Evolutionary conservation across 2,113 vertebrate genomes (phyloP).

Genomic region (Raja brachyura): DNA sequence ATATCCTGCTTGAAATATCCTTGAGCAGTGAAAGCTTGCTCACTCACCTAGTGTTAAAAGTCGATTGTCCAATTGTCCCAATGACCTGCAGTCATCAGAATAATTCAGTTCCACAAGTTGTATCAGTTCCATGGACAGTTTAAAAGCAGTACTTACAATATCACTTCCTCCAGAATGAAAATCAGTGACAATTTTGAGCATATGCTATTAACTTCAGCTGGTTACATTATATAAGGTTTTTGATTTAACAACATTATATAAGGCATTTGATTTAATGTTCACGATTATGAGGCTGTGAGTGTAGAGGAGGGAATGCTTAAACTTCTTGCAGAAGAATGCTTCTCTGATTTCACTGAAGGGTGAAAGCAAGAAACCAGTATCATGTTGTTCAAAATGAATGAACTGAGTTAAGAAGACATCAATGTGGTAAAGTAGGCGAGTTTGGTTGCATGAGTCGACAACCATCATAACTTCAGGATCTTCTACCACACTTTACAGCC

Average conservation of each 20-base stretch:
- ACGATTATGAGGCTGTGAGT: not conserved
- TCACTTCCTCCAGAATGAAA: not conserved
- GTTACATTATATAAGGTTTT: not conserved
- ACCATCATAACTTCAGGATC: not conserved
- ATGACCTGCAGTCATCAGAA: not conserved
- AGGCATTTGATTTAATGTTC: not conserved
- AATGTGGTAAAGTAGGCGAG: not conserved
- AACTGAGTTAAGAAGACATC: not conserved
- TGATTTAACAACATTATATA: too few relatives aligned
- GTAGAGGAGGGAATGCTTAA: not conserved
- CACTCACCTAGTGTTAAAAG: too few relatives aligned
- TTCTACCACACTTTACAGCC: not conserved
- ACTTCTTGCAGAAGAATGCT: not conserved
- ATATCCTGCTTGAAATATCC: not conserved
- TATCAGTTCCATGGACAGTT: not conserved
- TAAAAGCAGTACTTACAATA: not conserved
- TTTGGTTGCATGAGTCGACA: not conserved
- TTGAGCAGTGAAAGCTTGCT: not conserved
- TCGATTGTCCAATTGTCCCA: too few relatives aligned
- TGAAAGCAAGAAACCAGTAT: not conserved
- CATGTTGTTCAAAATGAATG: not conserved
- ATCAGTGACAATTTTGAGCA: not conserved
- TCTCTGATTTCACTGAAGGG: not conserved
- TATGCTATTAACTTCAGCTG: not conserved
- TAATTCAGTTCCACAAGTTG: not conserved